Percentiles rank a stretch among this genome's conserved stretches.
phyloP scores from a whole-genome alignment of 2,797 vertebrate genomes.

The Enteromius anoplus region DNA sequence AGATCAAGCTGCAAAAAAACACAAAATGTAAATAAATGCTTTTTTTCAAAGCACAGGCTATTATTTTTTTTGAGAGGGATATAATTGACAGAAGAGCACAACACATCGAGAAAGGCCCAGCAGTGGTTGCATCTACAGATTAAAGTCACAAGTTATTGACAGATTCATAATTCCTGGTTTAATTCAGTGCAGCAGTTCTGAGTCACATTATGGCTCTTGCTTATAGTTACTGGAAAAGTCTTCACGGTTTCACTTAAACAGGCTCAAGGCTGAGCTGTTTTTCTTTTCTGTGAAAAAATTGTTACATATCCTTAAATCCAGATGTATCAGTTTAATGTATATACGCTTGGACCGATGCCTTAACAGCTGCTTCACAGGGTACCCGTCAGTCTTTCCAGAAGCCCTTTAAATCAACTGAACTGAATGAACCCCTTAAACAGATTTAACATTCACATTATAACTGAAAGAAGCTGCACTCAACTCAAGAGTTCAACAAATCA shows the following conservation, averaged over 20 bases:
- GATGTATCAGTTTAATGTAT: background rate
- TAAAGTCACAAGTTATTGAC: background rate
- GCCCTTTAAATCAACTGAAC: background rate
- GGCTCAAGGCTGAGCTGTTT: background rate
- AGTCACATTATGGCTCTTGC: conserved; percentile 22
- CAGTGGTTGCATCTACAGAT: background rate
- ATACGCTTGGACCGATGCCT: background rate
- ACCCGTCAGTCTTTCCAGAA: background rate
- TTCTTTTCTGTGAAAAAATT: background rate
- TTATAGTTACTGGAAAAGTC: background rate
- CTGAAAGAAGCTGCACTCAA: conserved; percentile 63
- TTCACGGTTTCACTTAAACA: conserved; percentile 1
- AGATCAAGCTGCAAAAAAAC: too few relatives aligned
- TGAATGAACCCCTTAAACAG: background rate
- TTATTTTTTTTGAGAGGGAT: background rate
- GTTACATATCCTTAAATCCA: background rate
- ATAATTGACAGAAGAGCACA: background rate
- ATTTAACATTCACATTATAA: conserved; percentile 70
- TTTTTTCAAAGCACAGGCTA: too few relatives aligned
- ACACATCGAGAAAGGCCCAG: background rate
- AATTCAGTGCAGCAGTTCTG: conserved; percentile 26
- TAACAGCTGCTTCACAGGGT: background rate
- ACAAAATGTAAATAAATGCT: too few relatives aligned
- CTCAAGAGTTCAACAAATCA: conserved; percentile 55
- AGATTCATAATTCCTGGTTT: background rate